Percentiles rank a stretch among this genome's conserved stretches.
These are phyloP conservation scores for Drosophila melanogaster DNA, from an alignment of 1,140 invertebrate genomes.

Conservation along the genomic window DNA sequence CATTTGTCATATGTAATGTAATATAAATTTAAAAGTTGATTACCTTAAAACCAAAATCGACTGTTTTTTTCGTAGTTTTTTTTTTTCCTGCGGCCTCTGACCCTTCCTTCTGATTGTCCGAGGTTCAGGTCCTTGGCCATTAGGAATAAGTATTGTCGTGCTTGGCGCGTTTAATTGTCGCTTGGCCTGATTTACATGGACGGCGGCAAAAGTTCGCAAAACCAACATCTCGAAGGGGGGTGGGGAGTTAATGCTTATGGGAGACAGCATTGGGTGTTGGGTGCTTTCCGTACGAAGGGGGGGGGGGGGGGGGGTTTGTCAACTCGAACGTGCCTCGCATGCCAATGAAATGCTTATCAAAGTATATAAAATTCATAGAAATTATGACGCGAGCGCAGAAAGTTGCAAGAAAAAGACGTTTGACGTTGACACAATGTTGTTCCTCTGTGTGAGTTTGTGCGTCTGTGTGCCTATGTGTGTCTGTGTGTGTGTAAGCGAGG, in stretches of 20 bases:
- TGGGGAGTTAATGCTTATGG: neutral
- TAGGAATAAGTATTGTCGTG: conserved; percentile 76
- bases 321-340: conserved; percentile 73
- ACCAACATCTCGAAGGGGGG: conserved; percentile 48
- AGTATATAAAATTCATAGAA: conserved; percentile 82
- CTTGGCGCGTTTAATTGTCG: conserved; percentile 73
- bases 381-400: conserved; percentile 72
- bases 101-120: conserved; percentile 7
- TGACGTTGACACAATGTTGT: conserved; percentile 59
- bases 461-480: neutral
- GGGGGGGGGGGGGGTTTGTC: neutral
- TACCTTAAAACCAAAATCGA: too few species aligned
- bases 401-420: conserved; percentile 53
- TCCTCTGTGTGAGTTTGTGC: neutral
- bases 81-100: neutral
- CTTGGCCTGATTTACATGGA: conserved; percentile 73
- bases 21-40: too few species aligned
- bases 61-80: too few species aligned
- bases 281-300: too few species aligned
- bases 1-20: too few species aligned
- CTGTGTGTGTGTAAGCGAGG: neutral
- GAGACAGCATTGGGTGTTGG: neutral
- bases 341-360: conserved; percentile 77
- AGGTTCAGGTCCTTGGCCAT: conserved; percentile 56
- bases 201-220: conserved; percentile 59